Percentiles rank a stretch among this genome's conserved stretches.
phyloP scores from a whole-genome alignment of 1,140 invertebrate genomes.

The Bradynema listronoti region DNA sequence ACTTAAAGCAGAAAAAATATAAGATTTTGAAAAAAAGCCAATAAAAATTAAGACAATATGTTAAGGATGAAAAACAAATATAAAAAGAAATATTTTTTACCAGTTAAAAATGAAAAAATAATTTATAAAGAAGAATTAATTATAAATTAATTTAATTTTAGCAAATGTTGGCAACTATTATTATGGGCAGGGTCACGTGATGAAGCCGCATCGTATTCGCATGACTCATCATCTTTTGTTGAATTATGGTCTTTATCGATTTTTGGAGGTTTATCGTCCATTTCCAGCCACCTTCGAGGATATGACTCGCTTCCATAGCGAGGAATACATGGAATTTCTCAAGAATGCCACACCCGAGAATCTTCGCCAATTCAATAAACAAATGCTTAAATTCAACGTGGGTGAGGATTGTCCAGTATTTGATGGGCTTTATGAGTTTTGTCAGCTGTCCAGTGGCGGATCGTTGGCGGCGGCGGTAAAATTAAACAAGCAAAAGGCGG shows the following conservation, averaged over 20 bases:
- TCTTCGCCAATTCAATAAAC: slow-evolving; percentile 98
- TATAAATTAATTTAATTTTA: slow-evolving; percentile 59
- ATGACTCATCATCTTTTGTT: slow-evolving; percentile 98
- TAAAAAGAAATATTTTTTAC: slow-evolving; percentile 13
- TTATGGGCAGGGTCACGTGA: slow-evolving; percentile 99
- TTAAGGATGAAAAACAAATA: not conserved
- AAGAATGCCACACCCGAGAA: slow-evolving; percentile 95
- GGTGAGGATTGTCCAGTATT: slow-evolving; percentile 91
- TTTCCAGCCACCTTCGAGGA: slow-evolving; percentile 99
- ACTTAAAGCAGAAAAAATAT: not conserved
- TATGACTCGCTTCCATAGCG: slow-evolving; percentile 99
- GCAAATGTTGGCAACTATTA: slow-evolving; percentile 99
- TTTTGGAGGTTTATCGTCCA: slow-evolving; percentile 98
- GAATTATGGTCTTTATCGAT: slow-evolving; percentile 97
- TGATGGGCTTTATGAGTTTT: slow-evolving; percentile 92
- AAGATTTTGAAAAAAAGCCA: not conserved
- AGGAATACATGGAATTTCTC: slow-evolving; percentile 96
- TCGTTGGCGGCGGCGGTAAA: slow-evolving; percentile 90
- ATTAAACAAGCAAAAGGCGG: slow-evolving; percentile 87
- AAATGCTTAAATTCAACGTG: slow-evolving; percentile 92
- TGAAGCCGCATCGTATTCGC: slow-evolving; percentile 96
- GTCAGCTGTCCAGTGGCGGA: slow-evolving; percentile 91
- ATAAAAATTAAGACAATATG: slow-evolving; percentile 9
- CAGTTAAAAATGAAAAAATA: slow-evolving; percentile 6
- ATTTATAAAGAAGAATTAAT: slow-evolving; percentile 17